These are phyloP conservation scores for Dilophus febrilis DNA, from an alignment of 2,888 invertebrate genomes.

Conservation along the genomic window DNA sequence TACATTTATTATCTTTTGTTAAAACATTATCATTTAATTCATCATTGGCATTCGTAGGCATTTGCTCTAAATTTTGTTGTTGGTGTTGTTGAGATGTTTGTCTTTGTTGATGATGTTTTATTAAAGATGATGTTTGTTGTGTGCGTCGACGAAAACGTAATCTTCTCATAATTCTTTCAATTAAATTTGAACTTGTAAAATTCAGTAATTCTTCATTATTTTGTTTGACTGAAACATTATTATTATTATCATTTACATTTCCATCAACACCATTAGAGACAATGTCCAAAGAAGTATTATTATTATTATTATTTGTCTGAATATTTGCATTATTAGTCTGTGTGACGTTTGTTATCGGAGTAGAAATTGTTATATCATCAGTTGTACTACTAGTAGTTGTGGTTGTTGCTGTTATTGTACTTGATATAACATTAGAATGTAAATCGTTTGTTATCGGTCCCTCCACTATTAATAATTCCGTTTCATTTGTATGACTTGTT, in stretches of 20 bases:
- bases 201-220: slow-evolving; percentile 6
- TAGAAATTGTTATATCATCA: too few species aligned
- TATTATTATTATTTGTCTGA: background rate
- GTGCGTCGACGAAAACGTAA: slow-evolving; percentile 7
- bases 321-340: background rate
- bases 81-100: too few species aligned
- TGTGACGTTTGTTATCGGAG: background rate
- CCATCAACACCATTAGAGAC: slow-evolving; percentile 7
- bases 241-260: slow-evolving; percentile 11
- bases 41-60: too few species aligned
- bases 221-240: slow-evolving; percentile 9
- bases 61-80: background rate
- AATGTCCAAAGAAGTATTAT: background rate
- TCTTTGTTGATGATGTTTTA: background rate
- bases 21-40: background rate
- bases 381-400: too few species aligned
- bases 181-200: slow-evolving; percentile 8
- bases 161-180: slow-evolving; percentile 6
- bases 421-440: too few species aligned
- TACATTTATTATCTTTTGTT: slow-evolving; percentile 3
- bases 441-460: too few species aligned
- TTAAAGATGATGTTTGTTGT: too few species aligned
- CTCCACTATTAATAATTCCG: too few species aligned
- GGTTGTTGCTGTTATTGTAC: too few species aligned
- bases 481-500: too few species aligned